Conservation (phyloP, 2,797 vertebrate species). For the Mormyrus hasselquistii region DNA sequence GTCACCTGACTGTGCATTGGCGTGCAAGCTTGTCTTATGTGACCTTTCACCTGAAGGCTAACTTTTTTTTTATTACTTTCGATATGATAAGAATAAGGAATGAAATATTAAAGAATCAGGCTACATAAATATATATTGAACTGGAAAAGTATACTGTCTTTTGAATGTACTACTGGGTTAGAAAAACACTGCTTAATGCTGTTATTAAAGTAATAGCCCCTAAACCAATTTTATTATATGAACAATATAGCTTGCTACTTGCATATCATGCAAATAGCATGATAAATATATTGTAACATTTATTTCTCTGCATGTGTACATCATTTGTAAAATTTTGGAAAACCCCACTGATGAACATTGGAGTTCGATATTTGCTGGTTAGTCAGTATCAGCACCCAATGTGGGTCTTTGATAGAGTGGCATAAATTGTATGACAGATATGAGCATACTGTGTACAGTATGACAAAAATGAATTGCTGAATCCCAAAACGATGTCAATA, state of each 20-base stretch:
- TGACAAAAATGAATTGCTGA: background rate
- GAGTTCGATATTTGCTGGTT: background rate
- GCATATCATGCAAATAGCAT: no score
- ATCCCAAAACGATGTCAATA: background rate
- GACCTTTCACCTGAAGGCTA: conserved; percentile 50
- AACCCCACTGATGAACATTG: background rate
- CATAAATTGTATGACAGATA: background rate
- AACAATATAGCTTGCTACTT: background rate
- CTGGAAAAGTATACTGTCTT: background rate
- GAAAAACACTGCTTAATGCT: background rate
- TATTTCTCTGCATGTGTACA: background rate
- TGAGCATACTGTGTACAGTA: background rate
- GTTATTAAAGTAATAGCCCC: background rate
- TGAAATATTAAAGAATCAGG: background rate
- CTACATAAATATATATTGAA: background rate
- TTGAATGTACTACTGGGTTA: background rate
- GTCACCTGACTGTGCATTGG: conserved; percentile 75
- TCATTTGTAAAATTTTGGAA: background rate
- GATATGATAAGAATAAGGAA: background rate
- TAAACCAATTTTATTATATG: background rate
- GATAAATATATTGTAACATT: background rate
- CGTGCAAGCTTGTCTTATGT: conserved; percentile 55
- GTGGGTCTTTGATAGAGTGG: background rate
- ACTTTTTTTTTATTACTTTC: background rate
- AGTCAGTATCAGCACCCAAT: background rate